Base-by-base conservation (phyloP, 2,888 invertebrate genomes). In the Leptodirus hochenwartii region DNA sequence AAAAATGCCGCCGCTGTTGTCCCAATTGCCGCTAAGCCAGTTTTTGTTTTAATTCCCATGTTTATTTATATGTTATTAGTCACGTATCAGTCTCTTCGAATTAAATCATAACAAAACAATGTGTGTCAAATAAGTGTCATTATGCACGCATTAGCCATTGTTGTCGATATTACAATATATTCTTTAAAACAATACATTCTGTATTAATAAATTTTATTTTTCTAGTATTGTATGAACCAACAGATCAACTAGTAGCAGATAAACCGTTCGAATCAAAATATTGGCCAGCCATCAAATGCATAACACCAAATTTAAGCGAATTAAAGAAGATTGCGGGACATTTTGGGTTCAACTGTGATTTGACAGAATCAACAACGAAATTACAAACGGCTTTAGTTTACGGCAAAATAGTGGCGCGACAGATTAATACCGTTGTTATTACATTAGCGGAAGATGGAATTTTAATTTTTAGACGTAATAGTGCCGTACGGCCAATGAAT, bases 181-280 rank as follows among this genome's bases (percentile, higher is more conserved):
- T 15, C 12, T 17, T 10, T 11, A n/a, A 15, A 15, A 16, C 14
- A 32, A 15, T 15, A 33, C 12, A 22, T 34, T 17, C 25, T 9
- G 6, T 14, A 5, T 17, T 31, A 26, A 27, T 31, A 24, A 16
- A 11, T 36, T 13, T 30, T 36, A 48, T 51, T 51, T 44, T 73
- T 71, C 38, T 66, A 75, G 87, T 87, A 5, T 84, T 85, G 62
- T 90, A 75, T 50, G 91, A 91, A 50, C 87, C 90, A 2, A 88
- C 90, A 0, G 90, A 90, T 45, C 58, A 72, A 43, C 62, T 69
- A 39, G 78, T 80, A 47, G 78, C 82, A 1, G 51, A 56, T 1
- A 84, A 79, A 52, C 71, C 78, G 14, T 75, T 85, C 37, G 45
- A 50, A 20, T 58, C 52, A 8, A 44, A 51, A 8, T 43, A 53